Percentiles rank a stretch among this genome's conserved stretches.
Conservation (phyloP, 2,797 vertebrate species). For the Stomatorhinus walkeri region DNA sequence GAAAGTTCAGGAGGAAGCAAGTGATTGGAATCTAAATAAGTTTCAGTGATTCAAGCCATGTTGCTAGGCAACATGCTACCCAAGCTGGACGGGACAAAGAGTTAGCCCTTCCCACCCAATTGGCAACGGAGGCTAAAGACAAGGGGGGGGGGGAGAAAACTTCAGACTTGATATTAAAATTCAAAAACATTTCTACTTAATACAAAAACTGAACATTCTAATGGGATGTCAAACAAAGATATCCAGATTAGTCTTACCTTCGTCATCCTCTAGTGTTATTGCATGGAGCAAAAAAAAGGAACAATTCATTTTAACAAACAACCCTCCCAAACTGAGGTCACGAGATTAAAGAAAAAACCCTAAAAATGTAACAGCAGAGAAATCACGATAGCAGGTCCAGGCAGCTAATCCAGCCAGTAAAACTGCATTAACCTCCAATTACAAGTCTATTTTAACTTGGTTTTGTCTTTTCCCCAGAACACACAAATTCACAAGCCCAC, state of each 20-base stretch:
- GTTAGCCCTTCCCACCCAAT: not conserved
- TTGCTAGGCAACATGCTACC: slow-evolving; percentile 29
- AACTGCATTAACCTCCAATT: not conserved
- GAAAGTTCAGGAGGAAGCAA: not conserved
- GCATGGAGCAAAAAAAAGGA: slow-evolving; percentile 40
- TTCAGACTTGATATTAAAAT: not conserved
- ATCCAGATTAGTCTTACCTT: slow-evolving; percentile 49
- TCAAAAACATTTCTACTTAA: not conserved
- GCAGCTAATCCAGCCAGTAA: not conserved
- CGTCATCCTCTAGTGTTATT: slow-evolving; percentile 51
- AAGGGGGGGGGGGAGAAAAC: not conserved
- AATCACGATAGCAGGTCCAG: not conserved
- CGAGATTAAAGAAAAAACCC: not conserved
- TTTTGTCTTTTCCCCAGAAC: not conserved
- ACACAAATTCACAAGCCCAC: slow-evolving; percentile 9
- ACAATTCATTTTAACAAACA: slow-evolving; percentile 34
- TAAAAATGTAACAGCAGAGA: not conserved
- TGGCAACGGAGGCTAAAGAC: not conserved
- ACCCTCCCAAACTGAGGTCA: not conserved
- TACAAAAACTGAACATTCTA: not conserved
- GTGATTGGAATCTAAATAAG: slow-evolving; percentile 22
- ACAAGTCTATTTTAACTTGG: slow-evolving; percentile 10
- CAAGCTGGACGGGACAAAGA: not conserved
- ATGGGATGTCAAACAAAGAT: not conserved
- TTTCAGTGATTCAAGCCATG: slow-evolving; percentile 16